phyloP scores from a whole-genome alignment of 2,797 vertebrate species.

The Tokudaia tokunoshimensis region DNA sequence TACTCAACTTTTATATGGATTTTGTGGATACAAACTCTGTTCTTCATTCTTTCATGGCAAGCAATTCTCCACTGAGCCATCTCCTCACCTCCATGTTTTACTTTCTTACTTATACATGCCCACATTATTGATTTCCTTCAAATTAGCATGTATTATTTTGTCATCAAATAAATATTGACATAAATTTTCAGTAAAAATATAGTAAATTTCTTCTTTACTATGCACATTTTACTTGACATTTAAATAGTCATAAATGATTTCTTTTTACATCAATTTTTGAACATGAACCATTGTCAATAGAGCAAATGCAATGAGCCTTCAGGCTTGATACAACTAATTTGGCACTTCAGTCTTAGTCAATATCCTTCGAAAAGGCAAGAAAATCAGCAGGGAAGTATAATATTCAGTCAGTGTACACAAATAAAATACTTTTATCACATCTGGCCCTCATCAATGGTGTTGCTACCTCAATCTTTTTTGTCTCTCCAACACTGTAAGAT shows the following conservation, averaged over 20 bases:
- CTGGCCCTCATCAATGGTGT: no score
- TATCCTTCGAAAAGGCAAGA: not conserved
- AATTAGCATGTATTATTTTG: not conserved
- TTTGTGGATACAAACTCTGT: not conserved
- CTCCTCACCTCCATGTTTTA: not conserved
- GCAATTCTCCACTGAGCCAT: not conserved
- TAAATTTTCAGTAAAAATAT: not conserved
- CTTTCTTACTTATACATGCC: not conserved
- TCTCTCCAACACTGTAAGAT: not conserved
- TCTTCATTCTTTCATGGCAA: not conserved
- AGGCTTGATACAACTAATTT: not conserved
- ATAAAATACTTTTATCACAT: not conserved
- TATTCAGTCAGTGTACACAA: not conserved
- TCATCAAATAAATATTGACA: not conserved
- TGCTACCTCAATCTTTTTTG: no score
- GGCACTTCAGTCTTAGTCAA: not conserved
- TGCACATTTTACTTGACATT: not conserved
- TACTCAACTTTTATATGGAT: not conserved
- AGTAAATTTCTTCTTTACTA: not conserved
- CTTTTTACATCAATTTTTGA: not conserved
- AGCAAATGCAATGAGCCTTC: not conserved
- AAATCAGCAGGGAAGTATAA: not conserved
- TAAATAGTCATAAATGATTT: not conserved
- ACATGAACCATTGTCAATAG: not conserved
- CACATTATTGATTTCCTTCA: not conserved